Base-by-base conservation (phyloP, 2,797 vertebrate species). In the Pangasius mekongensis region DNA sequence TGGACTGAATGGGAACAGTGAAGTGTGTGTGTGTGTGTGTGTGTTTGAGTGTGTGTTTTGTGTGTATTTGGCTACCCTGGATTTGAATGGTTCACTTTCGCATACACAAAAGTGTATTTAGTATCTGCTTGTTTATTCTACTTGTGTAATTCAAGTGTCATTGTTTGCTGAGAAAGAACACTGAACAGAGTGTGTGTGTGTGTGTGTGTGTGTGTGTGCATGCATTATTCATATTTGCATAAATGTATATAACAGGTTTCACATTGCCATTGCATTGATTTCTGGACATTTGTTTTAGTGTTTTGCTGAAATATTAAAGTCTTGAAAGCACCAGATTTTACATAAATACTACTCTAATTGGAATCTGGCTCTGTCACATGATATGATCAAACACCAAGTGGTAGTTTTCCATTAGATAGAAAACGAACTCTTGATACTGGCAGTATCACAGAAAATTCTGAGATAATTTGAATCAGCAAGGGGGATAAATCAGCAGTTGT, bases 51-150 rank as follows among this genome's bases (percentile, higher is more conserved):
- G 56, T 66, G 69, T 66, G 60, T 83, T 81, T 1, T 67, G 43
- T 67, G 58, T 64, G 11, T 64, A 11, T 83, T 47, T 64, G 47
- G 52, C 52, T 74, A 80, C 54, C 54, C 18, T 60, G 60, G 47
- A 73, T 64, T 85, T 89, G 52, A 80, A 33, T 87, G 73, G 49
- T 54, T 20, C 77, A 27, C 14, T 78, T 62, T 76, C 18, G 27
- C 78, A 78, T 80, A 49, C 33, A 82, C 85, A 67, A 73, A 84
- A 3, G 64, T 69, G 62, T 39, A 43, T 83, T 87, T 85, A 84
- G 77, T 60, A 49, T 81, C 64, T 58, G 39, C 69, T 56, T 89
- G 62, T 90, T 89, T 84, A 80, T 91, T 91, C 82, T 90, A 84
- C 54, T 87, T 89, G 69, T 91, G 77, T 69, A 85, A 78, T 49